Percentiles rank a stretch among this genome's conserved stretches.
These are phyloP conservation scores for Hephaestus fuliginosus DNA, from an alignment of 2,797 vertebrate genomes.

Conservation along the genomic window DNA sequence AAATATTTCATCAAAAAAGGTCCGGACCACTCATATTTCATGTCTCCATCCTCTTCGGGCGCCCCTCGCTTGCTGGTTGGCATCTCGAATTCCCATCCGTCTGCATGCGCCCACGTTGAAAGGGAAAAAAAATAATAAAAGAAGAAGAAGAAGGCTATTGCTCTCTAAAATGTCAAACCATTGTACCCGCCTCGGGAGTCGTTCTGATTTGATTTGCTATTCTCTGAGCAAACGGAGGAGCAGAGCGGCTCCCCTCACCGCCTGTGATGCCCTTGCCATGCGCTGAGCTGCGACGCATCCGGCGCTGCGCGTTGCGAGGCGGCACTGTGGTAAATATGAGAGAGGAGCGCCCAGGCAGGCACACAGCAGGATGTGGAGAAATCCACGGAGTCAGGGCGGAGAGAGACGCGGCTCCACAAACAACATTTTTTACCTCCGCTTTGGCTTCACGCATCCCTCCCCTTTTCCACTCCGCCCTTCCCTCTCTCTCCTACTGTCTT, in stretches of 20 bases:
- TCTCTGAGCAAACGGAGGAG: slow-evolving; percentile 1
- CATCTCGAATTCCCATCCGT: slow-evolving; percentile 59
- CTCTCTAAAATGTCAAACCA: slow-evolving; percentile 50
- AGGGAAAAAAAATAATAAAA: no score
- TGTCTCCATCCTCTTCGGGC: slow-evolving; percentile 47
- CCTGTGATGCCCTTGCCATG: slow-evolving; percentile 41
- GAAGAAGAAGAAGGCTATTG: slow-evolving; percentile 14
- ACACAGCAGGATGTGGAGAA: slow-evolving; percentile 44
- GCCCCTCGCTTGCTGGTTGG: slow-evolving; percentile 36
- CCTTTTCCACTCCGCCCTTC: neutral
- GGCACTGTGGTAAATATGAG: slow-evolving; percentile 47
- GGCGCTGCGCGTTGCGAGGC: slow-evolving; percentile 47
- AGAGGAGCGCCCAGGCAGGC: slow-evolving; percentile 43
- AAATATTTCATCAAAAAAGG: slow-evolving; percentile 10
- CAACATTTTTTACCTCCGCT: slow-evolving; percentile 32
- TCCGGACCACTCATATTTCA: slow-evolving; percentile 36
- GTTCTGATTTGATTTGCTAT: slow-evolving; percentile 25
- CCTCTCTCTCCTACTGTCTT: slow-evolving; percentile 8
- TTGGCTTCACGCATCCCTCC: slow-evolving; percentile 1
- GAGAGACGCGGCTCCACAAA: slow-evolving; percentile 21
- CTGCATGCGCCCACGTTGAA: slow-evolving; percentile 51
- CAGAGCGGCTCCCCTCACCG: slow-evolving; percentile 23
- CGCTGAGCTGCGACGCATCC: slow-evolving; percentile 57
- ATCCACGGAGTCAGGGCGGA: slow-evolving; percentile 41
- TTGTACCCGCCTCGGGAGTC: slow-evolving; percentile 26